A percentile compares a stretch with the other conserved stretches of the same genome.
Evolutionary conservation across 2,113 vertebrate species (phyloP).

Genomic region (Drymodes brunneopygia): DNA sequence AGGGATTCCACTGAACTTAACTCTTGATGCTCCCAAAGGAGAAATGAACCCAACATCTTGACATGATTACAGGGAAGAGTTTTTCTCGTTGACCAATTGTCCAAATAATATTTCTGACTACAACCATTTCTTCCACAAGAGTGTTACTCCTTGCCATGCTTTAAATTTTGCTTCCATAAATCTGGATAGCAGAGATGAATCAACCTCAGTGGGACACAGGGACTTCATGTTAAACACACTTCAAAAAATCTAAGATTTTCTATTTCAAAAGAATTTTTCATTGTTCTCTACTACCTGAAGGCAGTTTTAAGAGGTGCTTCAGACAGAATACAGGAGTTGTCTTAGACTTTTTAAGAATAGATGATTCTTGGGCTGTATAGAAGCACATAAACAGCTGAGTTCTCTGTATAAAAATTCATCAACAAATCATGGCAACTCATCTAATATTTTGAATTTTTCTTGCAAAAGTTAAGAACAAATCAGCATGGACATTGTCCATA

Average conservation of each 20-base stretch:
- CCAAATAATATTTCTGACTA: neutral
- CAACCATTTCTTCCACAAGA: neutral
- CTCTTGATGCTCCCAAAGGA: neutral
- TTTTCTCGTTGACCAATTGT: neutral
- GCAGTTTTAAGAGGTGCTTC: neutral
- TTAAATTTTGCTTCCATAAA: neutral
- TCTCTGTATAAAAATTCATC: neutral
- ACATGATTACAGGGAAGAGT: neutral
- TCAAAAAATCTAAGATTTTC: neutral
- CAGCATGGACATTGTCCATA: neutral
- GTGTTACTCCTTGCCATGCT: neutral
- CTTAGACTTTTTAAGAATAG: neutral
- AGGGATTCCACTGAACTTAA: neutral
- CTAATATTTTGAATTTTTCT: neutral
- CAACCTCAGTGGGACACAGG: neutral
- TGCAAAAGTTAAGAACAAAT: neutral
- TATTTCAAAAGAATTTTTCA: neutral
- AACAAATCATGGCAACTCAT: neutral
- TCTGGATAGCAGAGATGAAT: neutral
- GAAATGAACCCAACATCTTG: neutral
- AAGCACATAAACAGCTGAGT: neutral
- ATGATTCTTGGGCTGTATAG: neutral
- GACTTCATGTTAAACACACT: neutral
- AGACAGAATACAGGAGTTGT: neutral
- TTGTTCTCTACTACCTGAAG: neutral